A percentile compares a stretch with the other conserved stretches of the same genome.
Conservation (phyloP, 2,113 vertebrate genomes). For the Balaeniceps rex region DNA sequence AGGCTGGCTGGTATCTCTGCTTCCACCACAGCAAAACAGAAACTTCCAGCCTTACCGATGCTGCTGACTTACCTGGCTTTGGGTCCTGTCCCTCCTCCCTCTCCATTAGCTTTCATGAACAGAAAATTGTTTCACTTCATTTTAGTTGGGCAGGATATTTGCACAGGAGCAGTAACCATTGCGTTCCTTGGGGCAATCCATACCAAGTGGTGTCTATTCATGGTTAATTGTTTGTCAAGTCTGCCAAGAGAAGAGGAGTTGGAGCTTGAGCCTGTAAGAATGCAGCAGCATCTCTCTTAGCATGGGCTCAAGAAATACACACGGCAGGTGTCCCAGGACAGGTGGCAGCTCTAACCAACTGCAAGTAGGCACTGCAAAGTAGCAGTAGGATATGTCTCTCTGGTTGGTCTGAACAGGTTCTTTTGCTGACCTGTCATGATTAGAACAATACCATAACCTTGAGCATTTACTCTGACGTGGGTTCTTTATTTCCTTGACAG, state of each 20-base stretch:
- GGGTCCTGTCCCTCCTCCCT: neutral
- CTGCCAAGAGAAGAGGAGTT: neutral
- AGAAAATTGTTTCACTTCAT: neutral
- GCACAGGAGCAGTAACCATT: neutral
- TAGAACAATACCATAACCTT: neutral
- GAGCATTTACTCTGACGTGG: neutral
- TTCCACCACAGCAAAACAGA: neutral
- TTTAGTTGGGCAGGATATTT: neutral
- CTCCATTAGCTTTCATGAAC: neutral
- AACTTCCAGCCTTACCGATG: neutral
- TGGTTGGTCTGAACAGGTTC: neutral
- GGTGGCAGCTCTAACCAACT: neutral
- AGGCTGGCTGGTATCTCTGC: neutral
- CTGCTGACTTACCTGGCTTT: neutral
- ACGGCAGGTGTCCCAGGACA: neutral
- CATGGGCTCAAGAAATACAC: neutral
- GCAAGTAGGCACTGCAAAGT: neutral
- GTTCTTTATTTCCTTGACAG: neutral
- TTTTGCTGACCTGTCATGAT: neutral
- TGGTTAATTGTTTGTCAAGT: neutral
- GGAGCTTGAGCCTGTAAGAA: neutral
- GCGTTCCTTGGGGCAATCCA: neutral
- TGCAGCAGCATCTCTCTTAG: neutral
- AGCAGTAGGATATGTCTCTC: neutral
- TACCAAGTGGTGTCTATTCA: neutral